A percentile compares a stretch with the other conserved stretches of the same genome.
Conservation (phyloP, 1,140 invertebrate genomes). For the Octopus bimaculoides region DNA sequence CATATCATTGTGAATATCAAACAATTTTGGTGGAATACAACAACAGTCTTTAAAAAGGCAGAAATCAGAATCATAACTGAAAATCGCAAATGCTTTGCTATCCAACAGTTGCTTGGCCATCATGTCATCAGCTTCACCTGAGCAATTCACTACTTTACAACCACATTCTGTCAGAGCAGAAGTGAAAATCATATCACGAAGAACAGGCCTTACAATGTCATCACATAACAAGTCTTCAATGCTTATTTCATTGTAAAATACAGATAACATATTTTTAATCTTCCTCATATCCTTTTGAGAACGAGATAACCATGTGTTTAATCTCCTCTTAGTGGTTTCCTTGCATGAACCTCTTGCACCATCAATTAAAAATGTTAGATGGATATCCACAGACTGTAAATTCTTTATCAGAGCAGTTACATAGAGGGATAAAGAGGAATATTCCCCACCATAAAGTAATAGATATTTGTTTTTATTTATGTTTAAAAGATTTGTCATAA, state of each 20-base stretch:
- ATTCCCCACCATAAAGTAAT: conserved; percentile 45
- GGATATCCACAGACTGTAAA: conserved; percentile 38
- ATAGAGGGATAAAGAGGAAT: conserved; percentile 36
- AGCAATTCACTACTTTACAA: conserved; percentile 41
- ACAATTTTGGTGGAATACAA: conserved; percentile 43
- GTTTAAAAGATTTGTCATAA: conserved; percentile 36
- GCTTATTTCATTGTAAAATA: conserved; percentile 29
- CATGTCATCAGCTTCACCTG: conserved; percentile 47
- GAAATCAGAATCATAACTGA: conserved; percentile 54
- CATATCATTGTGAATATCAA: conserved; percentile 47
- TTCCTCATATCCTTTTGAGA: conserved; percentile 35
- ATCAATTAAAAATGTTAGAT: conserved; percentile 46
- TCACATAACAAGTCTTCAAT: conserved; percentile 30
- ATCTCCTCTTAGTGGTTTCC: conserved; percentile 35
- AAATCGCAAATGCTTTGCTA: conserved; percentile 42
- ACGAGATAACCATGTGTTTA: conserved; percentile 43
- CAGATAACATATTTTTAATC: conserved; percentile 35
- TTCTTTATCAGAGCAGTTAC: conserved; percentile 41
- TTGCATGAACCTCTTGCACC: conserved; percentile 42
- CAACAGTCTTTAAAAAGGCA: conserved; percentile 44
- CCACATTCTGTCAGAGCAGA: conserved; percentile 36
- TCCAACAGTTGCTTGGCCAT: conserved; percentile 42
- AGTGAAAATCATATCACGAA: conserved; percentile 42
- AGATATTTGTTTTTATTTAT: conserved; percentile 40
- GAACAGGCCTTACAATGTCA: conserved; percentile 33